phyloP scores from a whole-genome alignment of 2,113 vertebrate genomes.

The Atractosteus spatula region DNA sequence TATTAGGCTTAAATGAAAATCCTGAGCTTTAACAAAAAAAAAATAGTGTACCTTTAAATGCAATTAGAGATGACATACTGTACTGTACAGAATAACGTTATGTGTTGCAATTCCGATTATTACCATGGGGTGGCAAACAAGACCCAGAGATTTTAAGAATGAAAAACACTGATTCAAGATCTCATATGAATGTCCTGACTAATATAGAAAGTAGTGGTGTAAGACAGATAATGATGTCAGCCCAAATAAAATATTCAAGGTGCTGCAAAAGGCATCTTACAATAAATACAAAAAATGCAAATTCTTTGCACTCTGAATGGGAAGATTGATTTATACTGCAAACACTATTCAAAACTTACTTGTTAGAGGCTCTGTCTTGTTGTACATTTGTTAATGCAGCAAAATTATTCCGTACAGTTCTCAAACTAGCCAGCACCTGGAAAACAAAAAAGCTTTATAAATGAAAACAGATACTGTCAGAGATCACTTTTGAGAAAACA shows the following conservation, averaged over 20 bases:
- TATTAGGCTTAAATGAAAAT: not conserved
- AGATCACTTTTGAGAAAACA: no score
- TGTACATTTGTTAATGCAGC: conserved; percentile 95
- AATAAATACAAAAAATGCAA: no score
- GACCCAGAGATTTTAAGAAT: no score
- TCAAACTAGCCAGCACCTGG: conserved; percentile 94
- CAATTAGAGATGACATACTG: not conserved
- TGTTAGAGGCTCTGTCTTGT: conserved; percentile 88
- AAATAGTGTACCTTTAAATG: not conserved
- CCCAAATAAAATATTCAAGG: no score
- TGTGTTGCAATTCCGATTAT: conserved; percentile 32
- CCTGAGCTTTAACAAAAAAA: not conserved
- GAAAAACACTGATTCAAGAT: no score
- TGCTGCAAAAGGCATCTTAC: no score
- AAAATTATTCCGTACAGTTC: conserved; percentile 98
- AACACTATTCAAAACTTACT: conserved; percentile 70
- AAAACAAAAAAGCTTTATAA: conserved; percentile 23
- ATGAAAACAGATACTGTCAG: no score
- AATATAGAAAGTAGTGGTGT: no score
- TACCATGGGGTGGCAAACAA: conserved; percentile 45
- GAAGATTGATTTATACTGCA: not conserved
- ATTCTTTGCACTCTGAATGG: no score
- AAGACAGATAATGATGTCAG: no score
- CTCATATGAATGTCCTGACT: no score
- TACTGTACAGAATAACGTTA: not conserved